Base-by-base conservation (phyloP, 2,113 vertebrate genomes). In the Phyllopteryx taeniolatus region DNA sequence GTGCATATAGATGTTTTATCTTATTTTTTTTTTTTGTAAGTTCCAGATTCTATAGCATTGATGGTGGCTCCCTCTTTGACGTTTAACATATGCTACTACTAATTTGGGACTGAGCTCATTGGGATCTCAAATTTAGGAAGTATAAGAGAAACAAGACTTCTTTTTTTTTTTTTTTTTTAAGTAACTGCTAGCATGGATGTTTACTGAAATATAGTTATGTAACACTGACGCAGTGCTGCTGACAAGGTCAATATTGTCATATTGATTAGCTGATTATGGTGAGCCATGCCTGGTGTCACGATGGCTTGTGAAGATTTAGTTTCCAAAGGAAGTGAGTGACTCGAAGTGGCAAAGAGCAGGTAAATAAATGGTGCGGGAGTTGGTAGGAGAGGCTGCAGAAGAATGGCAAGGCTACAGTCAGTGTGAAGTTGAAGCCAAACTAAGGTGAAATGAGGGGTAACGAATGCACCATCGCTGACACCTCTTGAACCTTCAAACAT, bases 301-400 rank as follows among this genome's bases (percentile, higher is more conserved):
- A 71, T 13, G 57, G 43, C 57, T 60, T 33, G 73, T 62, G 43
- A 67, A 82, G 72, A 43, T 64, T 63, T n/a, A 19, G 15, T 43
- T 65, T 65, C 39, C 10, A 44, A 43, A 22, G 20, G 2, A 56
- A 22, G 47, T 74, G 73, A 85, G 12, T 76, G 17, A 85, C 83
- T 56, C 1, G 2, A 85, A 70, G 77, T 82, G 68, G 77, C 65
- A 79, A 79, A 84, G 79, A 67, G 71, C 76, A 77, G 70, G 72
- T 82, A 72, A 87, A 61, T 77, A 73, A 85, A 84, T 79, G 72
- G 75, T 66, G 78, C 74, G 73, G 72, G 75, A 87, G 84, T 90
- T 89, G 83, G 86, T 83, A 90, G 87, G 71, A 87, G 66, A 70
- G 81, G 66, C 75, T 82, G 57, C 78, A 82, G 64, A 69, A 66